Conservation (phyloP, 2,888 invertebrate genomes). For the Troilus luridus region DNA sequence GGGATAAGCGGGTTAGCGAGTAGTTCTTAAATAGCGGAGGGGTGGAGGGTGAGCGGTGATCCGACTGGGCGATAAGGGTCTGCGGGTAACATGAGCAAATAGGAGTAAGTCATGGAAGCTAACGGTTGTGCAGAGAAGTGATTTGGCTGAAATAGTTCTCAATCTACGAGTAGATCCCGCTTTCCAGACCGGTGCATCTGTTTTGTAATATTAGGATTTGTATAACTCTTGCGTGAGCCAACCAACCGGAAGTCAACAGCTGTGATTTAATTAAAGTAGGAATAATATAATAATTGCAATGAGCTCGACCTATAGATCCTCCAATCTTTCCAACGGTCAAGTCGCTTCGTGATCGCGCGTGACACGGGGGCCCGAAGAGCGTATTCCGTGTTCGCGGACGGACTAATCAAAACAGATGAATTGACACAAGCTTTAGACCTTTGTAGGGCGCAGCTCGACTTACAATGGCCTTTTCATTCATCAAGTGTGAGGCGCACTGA, state of each 20-base stretch:
- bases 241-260: too few species aligned
- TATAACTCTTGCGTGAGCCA: too few species aligned
- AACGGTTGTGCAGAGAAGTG: too few species aligned
- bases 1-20: constrained; percentile 42
- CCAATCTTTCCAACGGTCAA: neutral
- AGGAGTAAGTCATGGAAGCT: neutral
- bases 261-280: too few species aligned
- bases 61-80: neutral
- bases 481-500: constrained; percentile 24
- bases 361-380: neutral
- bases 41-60: neutral
- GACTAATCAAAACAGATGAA: constrained; percentile 56
- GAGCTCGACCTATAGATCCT: too few species aligned
- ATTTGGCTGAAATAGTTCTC: too few species aligned
- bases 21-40: constrained; percentile 33
- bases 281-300: too few species aligned
- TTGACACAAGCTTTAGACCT: constrained; percentile 40
- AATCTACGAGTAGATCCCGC: too few species aligned
- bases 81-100: neutral
- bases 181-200: too few species aligned
- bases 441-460: constrained; percentile 20
- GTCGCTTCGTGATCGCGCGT: neutral
- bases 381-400: neutral
- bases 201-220: too few species aligned
- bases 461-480: constrained; percentile 55